A percentile compares a stretch with the other conserved stretches of the same genome.
These are phyloP conservation scores for Laterallus jamaicensis DNA, from an alignment of 2,113 vertebrate species.

Conservation along the genomic window DNA sequence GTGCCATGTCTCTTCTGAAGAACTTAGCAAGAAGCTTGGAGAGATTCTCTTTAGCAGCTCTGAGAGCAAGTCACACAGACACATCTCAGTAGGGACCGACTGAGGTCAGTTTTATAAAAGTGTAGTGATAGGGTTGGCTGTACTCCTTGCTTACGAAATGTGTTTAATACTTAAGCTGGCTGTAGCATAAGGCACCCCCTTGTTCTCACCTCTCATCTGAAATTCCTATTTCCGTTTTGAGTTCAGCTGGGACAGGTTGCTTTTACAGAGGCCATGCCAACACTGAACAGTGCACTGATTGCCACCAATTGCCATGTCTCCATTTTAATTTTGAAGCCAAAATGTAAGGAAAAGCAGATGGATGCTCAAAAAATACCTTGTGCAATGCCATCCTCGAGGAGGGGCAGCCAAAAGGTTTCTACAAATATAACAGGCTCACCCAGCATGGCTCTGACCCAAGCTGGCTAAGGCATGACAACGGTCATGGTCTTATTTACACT, in stretches of 20 bases:
- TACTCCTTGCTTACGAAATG: conserved; percentile 55
- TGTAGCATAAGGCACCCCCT: conserved; percentile 61
- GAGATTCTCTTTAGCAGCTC: background rate
- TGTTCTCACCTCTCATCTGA: conserved; percentile 59
- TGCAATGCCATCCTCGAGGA: background rate
- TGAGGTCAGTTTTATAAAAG: conserved; percentile 67
- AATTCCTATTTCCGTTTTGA: conserved; percentile 16
- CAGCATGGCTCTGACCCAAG: background rate
- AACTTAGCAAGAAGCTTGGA: background rate
- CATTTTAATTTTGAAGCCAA: background rate
- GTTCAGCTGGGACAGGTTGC: background rate
- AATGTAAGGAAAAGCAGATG: background rate
- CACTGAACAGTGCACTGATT: background rate
- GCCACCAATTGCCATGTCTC: fast-evolving
- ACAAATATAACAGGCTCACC: background rate
- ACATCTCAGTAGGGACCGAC: conserved; percentile 11
- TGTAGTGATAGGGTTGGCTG: conserved; percentile 51
- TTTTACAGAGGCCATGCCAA: background rate
- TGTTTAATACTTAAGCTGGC: conserved; percentile 31
- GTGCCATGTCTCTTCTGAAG: conserved; percentile 69
- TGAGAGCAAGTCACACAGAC: background rate
- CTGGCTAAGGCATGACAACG: background rate
- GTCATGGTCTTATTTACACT: background rate
- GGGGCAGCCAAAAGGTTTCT: background rate
- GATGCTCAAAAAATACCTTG: background rate